phyloP scores from a whole-genome alignment of 2,888 invertebrate species.

The Caenorhabditis afra region DNA sequence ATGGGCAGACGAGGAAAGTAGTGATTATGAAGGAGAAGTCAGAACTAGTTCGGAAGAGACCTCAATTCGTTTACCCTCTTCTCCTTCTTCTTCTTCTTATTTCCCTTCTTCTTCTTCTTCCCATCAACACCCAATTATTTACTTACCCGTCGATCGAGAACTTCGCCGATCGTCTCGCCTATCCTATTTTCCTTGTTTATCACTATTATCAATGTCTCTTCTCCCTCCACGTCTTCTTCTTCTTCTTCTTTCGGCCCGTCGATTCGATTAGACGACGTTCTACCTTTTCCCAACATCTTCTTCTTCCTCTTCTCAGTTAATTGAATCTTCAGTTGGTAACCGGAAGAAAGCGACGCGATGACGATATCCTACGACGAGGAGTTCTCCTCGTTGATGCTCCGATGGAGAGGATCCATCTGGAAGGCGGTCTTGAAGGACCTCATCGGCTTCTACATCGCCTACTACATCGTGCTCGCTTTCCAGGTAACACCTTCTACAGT shows the following conservation, averaged over 20 bases:
- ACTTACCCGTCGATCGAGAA: slow-evolving; percentile 18
- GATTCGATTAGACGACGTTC: slow-evolving; percentile 46
- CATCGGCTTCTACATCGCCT: slow-evolving; percentile 79
- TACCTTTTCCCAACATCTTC: slow-evolving; percentile 8
- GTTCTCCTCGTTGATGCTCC: slow-evolving; percentile 79
- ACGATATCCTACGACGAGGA: slow-evolving; percentile 80
- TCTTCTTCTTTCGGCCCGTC: slow-evolving; percentile 22
- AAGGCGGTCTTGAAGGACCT: slow-evolving; percentile 80
- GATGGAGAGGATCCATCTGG: slow-evolving; percentile 80
- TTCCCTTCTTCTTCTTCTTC: slow-evolving; percentile 11
- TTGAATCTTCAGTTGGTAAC: slow-evolving; percentile 1
- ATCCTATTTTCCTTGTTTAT: slow-evolving; percentile 55
- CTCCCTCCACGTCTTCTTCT: slow-evolving; percentile 14
- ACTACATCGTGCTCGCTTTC: slow-evolving; percentile 78
- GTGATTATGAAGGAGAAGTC: slow-evolving; percentile 40
- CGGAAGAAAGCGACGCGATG: slow-evolving; percentile 54
- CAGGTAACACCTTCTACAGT: slow-evolving; percentile 64
- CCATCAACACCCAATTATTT: slow-evolving; percentile 48
- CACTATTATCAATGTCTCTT: slow-evolving; percentile 53
- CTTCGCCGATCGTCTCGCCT: slow-evolving; percentile 21
- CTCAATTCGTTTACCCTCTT: slow-evolving; percentile 32
- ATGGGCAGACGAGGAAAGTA: slow-evolving; percentile 27
- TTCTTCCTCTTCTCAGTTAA: slow-evolving; percentile 4
- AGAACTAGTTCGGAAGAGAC: slow-evolving; percentile 40
- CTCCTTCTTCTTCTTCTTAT: slow-evolving; percentile 5